These are phyloP conservation scores for Tenodera sinensis DNA, from an alignment of 2,888 invertebrate genomes.

Conservation along the genomic window DNA sequence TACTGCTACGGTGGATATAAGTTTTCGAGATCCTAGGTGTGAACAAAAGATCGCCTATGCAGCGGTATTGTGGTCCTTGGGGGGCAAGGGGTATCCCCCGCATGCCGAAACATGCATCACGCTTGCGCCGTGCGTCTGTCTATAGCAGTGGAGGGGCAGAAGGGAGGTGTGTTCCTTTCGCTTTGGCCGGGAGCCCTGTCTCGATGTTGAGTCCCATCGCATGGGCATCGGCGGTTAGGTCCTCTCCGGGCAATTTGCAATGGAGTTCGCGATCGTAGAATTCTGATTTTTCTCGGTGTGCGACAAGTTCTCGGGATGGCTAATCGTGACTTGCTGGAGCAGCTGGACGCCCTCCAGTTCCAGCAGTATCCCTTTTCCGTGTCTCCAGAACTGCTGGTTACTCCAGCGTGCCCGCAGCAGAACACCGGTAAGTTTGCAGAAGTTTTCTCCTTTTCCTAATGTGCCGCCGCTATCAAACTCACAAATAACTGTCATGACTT, in stretches of 20 bases:
- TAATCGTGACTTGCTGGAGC: slow-evolving; percentile 7
- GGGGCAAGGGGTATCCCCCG: background rate
- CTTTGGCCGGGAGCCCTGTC: background rate
- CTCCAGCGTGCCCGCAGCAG: slow-evolving; percentile 7
- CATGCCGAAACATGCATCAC: background rate
- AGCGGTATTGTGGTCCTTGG: background rate
- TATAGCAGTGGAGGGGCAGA: background rate
- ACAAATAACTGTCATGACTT: background rate
- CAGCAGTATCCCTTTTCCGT: slow-evolving; percentile 27
- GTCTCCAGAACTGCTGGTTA: slow-evolving; percentile 23
- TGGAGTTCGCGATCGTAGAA: background rate
- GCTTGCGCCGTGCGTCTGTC: background rate
- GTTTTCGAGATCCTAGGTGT: background rate
- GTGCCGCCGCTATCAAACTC: background rate
- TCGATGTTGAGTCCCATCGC: background rate
- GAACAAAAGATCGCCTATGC: background rate
- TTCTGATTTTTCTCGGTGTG: background rate
- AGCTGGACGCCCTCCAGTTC: slow-evolving; percentile 27
- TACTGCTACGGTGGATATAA: background rate
- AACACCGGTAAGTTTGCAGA: background rate
- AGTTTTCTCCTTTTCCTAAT: background rate
- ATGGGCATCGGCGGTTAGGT: background rate
- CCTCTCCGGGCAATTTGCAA: background rate
- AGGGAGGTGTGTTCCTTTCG: background rate
- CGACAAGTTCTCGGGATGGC: background rate